Base-by-base conservation (phyloP, 2,888 invertebrate species). In the Caenorhabditis drosophilae region DNA sequence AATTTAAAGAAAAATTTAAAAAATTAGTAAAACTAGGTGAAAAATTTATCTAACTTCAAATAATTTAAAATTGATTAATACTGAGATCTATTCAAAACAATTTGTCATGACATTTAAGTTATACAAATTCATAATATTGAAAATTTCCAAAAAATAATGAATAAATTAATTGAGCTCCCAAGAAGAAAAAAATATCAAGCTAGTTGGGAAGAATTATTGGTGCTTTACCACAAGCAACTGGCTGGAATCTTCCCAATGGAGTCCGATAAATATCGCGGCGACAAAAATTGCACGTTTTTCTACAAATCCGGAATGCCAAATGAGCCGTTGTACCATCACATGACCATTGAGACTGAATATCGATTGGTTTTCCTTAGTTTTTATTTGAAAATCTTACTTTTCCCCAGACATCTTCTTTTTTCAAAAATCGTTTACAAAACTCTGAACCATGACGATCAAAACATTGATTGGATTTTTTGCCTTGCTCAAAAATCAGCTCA, bases 201-300 rank as follows among this genome's bases (percentile, higher is more conserved):
- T 54, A 67, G 45, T 45, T 61, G 7, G 67, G 67, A 11, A 67
- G 15, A 2, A 67, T 36, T 31, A 67, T 47, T 47, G 67, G 67
- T 16, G 57, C 50, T 23, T 67, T 67, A 36, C 67, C 67, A 48
- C 67, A 67, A 22, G 58, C 35, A 16, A 67, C 67, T 22, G 67
- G 67, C 31, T 67, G 60, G 44, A 67, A 67, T 7, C 67, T 46
- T n/a, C 67, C 67, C 4, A 72, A 48, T 4, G 59, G 58, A 1
- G 67, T 73, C 11, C 70, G 60, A 54, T 79, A 79, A 40, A 79
- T 69, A 46, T 77, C 74, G n/a, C 63, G 26, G 16, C 71, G 63
- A 44, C 80, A 80, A 62, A 71, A 79, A 35, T 77, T 75, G 63
- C 80, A 80, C 15, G 76, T 78, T 55, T 76, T 76, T 27, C 79